A percentile compares a stretch with the other conserved stretches of the same genome.
Conservation (phyloP, 2,113 vertebrate genomes). For the Strix uralensis region DNA sequence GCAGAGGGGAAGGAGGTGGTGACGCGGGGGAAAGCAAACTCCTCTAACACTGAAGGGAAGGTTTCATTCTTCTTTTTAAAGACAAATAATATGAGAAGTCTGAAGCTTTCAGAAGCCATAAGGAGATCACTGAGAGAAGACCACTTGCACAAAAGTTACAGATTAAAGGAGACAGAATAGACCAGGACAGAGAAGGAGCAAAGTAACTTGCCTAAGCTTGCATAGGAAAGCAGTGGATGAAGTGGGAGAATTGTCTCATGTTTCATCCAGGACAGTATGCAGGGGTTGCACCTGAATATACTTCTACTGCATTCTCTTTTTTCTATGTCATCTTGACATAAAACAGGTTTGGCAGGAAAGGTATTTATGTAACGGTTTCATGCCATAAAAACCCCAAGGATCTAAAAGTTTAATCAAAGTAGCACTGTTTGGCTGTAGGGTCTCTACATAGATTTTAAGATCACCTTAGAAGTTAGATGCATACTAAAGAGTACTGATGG, state of each 20-base stretch:
- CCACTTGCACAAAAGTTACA: not conserved
- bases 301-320: not conserved
- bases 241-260: not conserved
- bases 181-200: not conserved
- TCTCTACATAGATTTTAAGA: not conserved
- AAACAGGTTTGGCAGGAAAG: not conserved
- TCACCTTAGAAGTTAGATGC: not conserved
- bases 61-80: not conserved
- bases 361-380: not conserved
- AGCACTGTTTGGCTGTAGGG: not conserved
- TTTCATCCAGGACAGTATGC: not conserved
- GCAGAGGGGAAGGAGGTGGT: not conserved
- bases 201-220: not conserved
- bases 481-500: not conserved
- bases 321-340: not conserved
- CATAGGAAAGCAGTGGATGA: not conserved
- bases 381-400: not conserved
- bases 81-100: not conserved
- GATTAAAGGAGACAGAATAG: not conserved
- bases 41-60: not conserved
- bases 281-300: conserved; percentile 10
- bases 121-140: not conserved
- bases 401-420: not conserved
- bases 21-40: not conserved
- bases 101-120: not conserved